Evolutionary conservation across 2,113 vertebrate genomes (phyloP).

Genomic region (Hydrolagus affinis): DNA sequence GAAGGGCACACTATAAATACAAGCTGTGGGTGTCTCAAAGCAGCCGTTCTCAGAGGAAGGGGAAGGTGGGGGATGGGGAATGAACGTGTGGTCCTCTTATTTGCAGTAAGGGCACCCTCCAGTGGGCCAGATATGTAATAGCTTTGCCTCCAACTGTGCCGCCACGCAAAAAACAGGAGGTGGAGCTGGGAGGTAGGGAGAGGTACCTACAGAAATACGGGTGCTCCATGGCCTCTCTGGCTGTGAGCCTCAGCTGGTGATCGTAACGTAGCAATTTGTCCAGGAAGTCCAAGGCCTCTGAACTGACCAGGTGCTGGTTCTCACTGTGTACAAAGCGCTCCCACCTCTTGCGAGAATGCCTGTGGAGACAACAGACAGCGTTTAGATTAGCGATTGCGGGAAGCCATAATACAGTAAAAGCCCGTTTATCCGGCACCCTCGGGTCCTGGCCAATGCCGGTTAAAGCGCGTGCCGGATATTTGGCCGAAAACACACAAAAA

Average conservation of each 20-base stretch:
- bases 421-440: too few species aligned
- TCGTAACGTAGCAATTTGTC: slow-evolving; percentile 76
- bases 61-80: not conserved
- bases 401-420: too few species aligned
- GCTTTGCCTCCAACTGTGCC: too few species aligned
- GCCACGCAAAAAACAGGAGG: too few species aligned
- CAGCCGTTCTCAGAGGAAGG: not conserved
- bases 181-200: too few species aligned
- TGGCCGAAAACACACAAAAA: too few species aligned
- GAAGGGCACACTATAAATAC: not conserved
- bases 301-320: slow-evolving; percentile 74
- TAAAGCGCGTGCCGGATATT: too few species aligned
- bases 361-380: slow-evolving; percentile 34
- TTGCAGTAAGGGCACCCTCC: not conserved
- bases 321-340: slow-evolving; percentile 76
- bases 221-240: slow-evolving; percentile 73
- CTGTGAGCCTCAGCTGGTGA: slow-evolving; percentile 70
- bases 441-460: too few species aligned
- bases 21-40: not conserved
- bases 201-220: slow-evolving; percentile 65
- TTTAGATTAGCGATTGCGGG: too few species aligned
- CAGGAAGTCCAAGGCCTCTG: slow-evolving; percentile 68
- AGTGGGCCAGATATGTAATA: not conserved
- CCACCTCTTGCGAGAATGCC: slow-evolving; percentile 75
- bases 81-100: not conserved